Evolutionary conservation across 2,888 invertebrate genomes (phyloP).

Genomic region (Agapostemon virescens): DNA sequence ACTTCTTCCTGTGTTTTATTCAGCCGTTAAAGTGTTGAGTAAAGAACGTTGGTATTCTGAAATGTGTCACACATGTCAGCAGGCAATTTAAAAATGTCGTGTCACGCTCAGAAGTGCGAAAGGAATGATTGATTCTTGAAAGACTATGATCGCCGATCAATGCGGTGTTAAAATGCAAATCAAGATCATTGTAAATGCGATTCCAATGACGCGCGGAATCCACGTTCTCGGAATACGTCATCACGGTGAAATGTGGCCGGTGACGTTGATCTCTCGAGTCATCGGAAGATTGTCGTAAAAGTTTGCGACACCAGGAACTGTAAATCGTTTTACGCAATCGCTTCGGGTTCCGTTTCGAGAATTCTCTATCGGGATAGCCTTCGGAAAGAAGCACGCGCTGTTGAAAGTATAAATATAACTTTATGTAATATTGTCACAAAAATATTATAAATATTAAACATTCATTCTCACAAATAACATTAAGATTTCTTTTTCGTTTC

Average conservation of each 20-base stretch:
- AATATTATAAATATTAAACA: slow-evolving; percentile 74
- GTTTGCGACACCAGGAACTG: not conserved
- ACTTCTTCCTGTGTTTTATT: too few species aligned
- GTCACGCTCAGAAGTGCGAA: too few species aligned
- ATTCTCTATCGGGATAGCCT: not conserved
- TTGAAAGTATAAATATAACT: slow-evolving; percentile 77
- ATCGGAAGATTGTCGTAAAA: slow-evolving; percentile 7
- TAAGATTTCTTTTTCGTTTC: slow-evolving; percentile 52
- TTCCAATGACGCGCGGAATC: not conserved
- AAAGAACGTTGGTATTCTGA: too few species aligned
- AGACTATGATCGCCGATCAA: too few species aligned
- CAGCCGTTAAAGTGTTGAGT: too few species aligned
- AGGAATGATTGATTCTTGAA: too few species aligned
- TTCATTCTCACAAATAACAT: slow-evolving; percentile 67
- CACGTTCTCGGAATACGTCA: slow-evolving; percentile 16
- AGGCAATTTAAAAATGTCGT: too few species aligned
- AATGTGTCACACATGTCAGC: too few species aligned
- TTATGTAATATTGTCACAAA: slow-evolving; percentile 74
- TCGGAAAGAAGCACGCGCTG: slow-evolving; percentile 15
- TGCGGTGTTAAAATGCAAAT: not conserved
- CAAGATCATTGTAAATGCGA: not conserved
- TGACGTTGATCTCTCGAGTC: not conserved
- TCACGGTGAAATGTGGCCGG: not conserved
- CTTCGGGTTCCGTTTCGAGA: not conserved
- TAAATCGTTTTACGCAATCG: not conserved